These are phyloP conservation scores for Drosophila subobscura DNA, from an alignment of 1,140 invertebrate genomes.

Conservation along the genomic window DNA sequence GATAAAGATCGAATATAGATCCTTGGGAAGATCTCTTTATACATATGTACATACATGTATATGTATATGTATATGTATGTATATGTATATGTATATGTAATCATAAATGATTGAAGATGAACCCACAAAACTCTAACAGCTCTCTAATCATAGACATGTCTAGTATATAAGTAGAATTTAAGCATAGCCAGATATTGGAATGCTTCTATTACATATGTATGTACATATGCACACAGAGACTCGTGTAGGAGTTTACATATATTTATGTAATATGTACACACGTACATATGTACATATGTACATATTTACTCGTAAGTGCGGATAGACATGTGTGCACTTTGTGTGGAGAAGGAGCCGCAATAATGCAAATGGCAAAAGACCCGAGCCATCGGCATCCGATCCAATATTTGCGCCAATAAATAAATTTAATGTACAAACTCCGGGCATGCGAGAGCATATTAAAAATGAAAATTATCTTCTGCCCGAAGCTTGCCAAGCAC, in stretches of 20 bases:
- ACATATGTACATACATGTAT: too few relatives aligned
- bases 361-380: constrained; percentile 65
- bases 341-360: constrained; percentile 34
- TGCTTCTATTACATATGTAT: too few relatives aligned
- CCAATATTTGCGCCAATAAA: constrained; percentile 82
- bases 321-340: constrained; percentile 23
- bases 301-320: constrained; percentile 1
- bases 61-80: too few relatives aligned
- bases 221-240: too few relatives aligned
- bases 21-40: too few relatives aligned
- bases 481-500: constrained; percentile 59
- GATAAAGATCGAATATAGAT: background rate
- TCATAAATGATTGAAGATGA: too few relatives aligned
- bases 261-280: background rate
- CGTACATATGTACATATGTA: background rate
- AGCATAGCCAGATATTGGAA: too few relatives aligned
- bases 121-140: too few relatives aligned
- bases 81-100: too few relatives aligned
- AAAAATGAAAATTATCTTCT: constrained; percentile 82
- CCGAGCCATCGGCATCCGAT: constrained; percentile 70
- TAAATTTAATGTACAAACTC: constrained; percentile 81
- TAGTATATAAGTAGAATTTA: too few relatives aligned
- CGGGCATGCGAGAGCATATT: constrained; percentile 78
- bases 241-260: too few relatives aligned
- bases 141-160: too few relatives aligned